These are phyloP conservation scores for Melitaea cinxia DNA, from an alignment of 1,140 invertebrate genomes.

Conservation along the genomic window DNA sequence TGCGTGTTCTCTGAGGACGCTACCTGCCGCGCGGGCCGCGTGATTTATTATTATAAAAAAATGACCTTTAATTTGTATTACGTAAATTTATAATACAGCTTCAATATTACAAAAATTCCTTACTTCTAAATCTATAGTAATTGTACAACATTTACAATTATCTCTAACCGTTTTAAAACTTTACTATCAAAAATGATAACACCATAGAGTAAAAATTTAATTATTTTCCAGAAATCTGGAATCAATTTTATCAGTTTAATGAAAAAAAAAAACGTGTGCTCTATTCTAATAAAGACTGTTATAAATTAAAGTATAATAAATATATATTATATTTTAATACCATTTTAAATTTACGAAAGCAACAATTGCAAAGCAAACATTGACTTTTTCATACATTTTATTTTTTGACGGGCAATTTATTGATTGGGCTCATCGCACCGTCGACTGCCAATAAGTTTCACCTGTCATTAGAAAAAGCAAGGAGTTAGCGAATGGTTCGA, in stretches of 20 bases:
- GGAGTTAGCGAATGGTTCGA: slow-evolving; percentile 40
- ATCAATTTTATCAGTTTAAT: too few species aligned
- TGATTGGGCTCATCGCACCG: slow-evolving; percentile 25
- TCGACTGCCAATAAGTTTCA: slow-evolving; percentile 43
- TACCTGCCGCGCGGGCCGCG: slow-evolving; percentile 18
- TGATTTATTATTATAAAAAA: slow-evolving; percentile 40
- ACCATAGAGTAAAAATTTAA: too few species aligned
- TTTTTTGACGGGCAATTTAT: slow-evolving; percentile 16
- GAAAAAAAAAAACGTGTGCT: background rate
- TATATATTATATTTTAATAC: too few species aligned
- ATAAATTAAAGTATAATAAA: too few species aligned
- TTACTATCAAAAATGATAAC: too few species aligned
- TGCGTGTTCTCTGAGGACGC: slow-evolving; percentile 13
- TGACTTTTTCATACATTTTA: background rate
- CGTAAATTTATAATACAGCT: slow-evolving; percentile 13
- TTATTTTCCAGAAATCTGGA: too few species aligned
- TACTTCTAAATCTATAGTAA: slow-evolving; percentile 4
- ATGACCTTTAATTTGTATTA: slow-evolving; percentile 36
- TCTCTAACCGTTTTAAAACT: too few species aligned
- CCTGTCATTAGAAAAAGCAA: slow-evolving; percentile 53
- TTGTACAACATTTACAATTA: background rate
- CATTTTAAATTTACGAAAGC: too few species aligned
- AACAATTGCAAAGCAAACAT: too few species aligned
- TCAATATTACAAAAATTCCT: slow-evolving; percentile 11
- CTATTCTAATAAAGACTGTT: background rate